A percentile compares a stretch with the other conserved stretches of the same genome.
Conservation (phyloP, 37 sponge, comb jelly and placozoan genomes). For the Crambe crambe region DNA sequence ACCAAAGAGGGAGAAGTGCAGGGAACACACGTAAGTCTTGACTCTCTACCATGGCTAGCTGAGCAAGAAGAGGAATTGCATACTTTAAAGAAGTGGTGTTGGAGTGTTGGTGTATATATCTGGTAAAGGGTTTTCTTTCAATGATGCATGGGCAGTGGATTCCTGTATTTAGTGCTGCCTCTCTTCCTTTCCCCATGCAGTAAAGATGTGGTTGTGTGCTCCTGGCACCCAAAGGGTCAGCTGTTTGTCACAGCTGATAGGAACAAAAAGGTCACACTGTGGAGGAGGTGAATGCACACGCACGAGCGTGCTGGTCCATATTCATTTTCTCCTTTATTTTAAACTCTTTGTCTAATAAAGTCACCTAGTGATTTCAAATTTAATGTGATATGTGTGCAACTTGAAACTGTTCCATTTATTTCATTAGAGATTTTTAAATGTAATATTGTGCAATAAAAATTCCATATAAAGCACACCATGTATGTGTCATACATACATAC, state of each 20-base stretch:
- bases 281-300: slow-evolving; percentile 64
- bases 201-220: slow-evolving; percentile 68
- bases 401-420: too few species aligned
- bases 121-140: too few species aligned
- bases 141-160: background rate
- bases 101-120: too few species aligned
- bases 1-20: slow-evolving; percentile 28
- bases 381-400: background rate
- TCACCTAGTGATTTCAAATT: too few species aligned
- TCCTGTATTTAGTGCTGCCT: background rate
- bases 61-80: too few species aligned
- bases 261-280: slow-evolving; percentile 75
- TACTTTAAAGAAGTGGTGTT: too few species aligned
- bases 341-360: too few species aligned
- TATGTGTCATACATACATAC: too few species aligned
- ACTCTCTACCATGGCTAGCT: slow-evolving; percentile 4
- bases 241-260: slow-evolving; percentile 76
- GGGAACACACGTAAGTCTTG: slow-evolving; percentile 64
- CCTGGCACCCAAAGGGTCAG: slow-evolving; percentile 90
- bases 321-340: background rate
- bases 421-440: too few species aligned
- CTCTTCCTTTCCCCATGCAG: slow-evolving; percentile 41
- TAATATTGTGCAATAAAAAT: too few species aligned
- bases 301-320: too few species aligned
- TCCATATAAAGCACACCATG: too few species aligned